Evolutionary conservation across 2,797 vertebrate species (phyloP).

Genomic region (Iguana delicatissima): DNA sequence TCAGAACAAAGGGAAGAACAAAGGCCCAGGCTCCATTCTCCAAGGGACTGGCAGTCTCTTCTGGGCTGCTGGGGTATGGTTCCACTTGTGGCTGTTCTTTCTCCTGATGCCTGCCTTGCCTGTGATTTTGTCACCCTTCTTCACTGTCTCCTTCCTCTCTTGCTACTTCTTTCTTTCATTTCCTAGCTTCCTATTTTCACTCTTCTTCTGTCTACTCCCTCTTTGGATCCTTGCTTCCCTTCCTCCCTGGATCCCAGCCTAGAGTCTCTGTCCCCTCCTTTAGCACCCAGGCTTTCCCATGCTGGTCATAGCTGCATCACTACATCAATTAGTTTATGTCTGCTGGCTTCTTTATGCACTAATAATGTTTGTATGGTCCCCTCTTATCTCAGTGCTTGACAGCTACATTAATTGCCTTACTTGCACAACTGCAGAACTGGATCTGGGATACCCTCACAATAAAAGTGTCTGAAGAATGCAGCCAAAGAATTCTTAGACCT

Average conservation of each 20-base stretch:
- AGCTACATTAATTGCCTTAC: slow-evolving; percentile 3
- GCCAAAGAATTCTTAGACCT: background rate
- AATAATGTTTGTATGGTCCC: background rate
- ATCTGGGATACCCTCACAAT: slow-evolving; percentile 18
- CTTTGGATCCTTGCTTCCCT: background rate
- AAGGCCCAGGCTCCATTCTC: background rate
- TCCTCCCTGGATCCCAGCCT: background rate
- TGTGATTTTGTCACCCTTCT: background rate
- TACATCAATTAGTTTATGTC: background rate
- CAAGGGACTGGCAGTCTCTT: background rate
- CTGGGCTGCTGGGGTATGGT: background rate
- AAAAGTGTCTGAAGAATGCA: slow-evolving; percentile 34
- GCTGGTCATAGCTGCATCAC: background rate
- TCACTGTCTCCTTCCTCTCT: background rate
- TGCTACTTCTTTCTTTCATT: background rate
- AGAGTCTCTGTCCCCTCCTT: no score
- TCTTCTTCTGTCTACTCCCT: background rate
- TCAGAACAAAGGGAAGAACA: background rate
- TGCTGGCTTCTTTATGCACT: background rate
- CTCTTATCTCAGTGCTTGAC: background rate
- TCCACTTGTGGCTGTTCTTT: background rate
- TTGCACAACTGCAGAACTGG: slow-evolving; percentile 23
- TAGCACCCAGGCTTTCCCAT: background rate
- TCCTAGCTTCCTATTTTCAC: background rate
- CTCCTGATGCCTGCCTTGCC: background rate